A percentile compares a stretch with the other conserved stretches of the same genome.
Conservation (phyloP, 2,888 invertebrate genomes). For the Pollenia amentaria region DNA sequence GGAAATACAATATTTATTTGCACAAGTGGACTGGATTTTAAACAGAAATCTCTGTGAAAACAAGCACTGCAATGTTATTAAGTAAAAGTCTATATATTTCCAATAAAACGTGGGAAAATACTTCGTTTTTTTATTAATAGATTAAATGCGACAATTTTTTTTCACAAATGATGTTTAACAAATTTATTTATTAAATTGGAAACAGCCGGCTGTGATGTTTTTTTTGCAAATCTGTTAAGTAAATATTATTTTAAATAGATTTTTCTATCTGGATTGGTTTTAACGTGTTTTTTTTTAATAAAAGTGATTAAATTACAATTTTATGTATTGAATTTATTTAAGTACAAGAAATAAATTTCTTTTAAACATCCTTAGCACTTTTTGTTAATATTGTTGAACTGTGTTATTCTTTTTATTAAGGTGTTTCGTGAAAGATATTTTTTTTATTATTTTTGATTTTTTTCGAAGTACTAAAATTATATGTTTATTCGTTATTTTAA, state of each 20-base stretch:
- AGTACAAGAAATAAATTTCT: slow-evolving; percentile 6
- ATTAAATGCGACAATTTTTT: background rate
- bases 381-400: background rate
- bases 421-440: slow-evolving; percentile 24
- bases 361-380: background rate
- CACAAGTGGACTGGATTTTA: background rate
- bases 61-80: slow-evolving; percentile 8
- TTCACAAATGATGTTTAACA: background rate
- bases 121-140: background rate
- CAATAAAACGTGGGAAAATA: background rate
- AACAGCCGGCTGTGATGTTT: no score
- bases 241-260: background rate
- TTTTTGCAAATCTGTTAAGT: background rate
- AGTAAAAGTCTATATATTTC: background rate
- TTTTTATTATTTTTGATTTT: slow-evolving; percentile 28
- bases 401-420: background rate
- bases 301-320: background rate
- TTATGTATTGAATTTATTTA: slow-evolving; percentile 3
- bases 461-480: slow-evolving; percentile 6
- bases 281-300: background rate
- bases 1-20: background rate
- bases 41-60: background rate
- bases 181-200: slow-evolving; percentile 1
- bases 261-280: background rate
- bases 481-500: slow-evolving; percentile 45